Evolutionary conservation across 1,140 invertebrate genomes (phyloP).

Genomic region (Leptoteleia sp.): DNA sequence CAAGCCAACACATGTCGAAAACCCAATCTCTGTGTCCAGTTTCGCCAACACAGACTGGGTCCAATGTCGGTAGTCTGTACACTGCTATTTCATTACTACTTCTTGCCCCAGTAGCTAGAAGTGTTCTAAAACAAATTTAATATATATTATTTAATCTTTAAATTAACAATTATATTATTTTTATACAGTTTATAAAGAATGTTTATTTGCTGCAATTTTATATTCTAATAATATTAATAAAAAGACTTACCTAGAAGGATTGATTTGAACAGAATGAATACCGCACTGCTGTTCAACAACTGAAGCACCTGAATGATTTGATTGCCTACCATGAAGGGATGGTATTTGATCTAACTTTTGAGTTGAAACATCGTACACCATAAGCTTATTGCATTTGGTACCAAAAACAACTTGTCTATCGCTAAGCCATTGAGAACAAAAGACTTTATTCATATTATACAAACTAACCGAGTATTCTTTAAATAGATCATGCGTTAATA

Average conservation of each 20-base stretch:
- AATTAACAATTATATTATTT: no score
- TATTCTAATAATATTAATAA: no score
- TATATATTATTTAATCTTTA: no score
- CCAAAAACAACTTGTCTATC: slow-evolving; percentile 97
- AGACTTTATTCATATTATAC: slow-evolving; percentile 96
- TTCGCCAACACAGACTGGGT: slow-evolving; percentile 97
- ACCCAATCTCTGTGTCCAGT: slow-evolving; percentile 95
- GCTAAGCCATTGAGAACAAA: slow-evolving; percentile 97
- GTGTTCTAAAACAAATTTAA: slow-evolving; percentile 81
- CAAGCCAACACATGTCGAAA: slow-evolving; percentile 97
- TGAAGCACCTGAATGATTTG: slow-evolving; percentile 80
- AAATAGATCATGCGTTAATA: slow-evolving; percentile 93
- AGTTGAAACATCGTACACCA: slow-evolving; percentile 79
- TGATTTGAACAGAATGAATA: slow-evolving; percentile 95
- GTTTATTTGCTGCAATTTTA: no score
- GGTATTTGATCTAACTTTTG: slow-evolving; percentile 91
- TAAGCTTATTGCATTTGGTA: slow-evolving; percentile 97
- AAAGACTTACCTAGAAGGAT: no score
- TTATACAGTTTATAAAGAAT: no score
- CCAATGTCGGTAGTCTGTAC: slow-evolving; percentile 94
- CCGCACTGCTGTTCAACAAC: slow-evolving; percentile 88
- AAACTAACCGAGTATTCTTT: slow-evolving; percentile 91
- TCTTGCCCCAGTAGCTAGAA: slow-evolving; percentile 95
- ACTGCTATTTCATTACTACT: slow-evolving; percentile 97
- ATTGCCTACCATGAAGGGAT: slow-evolving; percentile 85